Evolutionary conservation across 2,888 invertebrate species (phyloP), one percentile per base, ranked within the genome.

Genomic region (Myathropa florea): DNA sequence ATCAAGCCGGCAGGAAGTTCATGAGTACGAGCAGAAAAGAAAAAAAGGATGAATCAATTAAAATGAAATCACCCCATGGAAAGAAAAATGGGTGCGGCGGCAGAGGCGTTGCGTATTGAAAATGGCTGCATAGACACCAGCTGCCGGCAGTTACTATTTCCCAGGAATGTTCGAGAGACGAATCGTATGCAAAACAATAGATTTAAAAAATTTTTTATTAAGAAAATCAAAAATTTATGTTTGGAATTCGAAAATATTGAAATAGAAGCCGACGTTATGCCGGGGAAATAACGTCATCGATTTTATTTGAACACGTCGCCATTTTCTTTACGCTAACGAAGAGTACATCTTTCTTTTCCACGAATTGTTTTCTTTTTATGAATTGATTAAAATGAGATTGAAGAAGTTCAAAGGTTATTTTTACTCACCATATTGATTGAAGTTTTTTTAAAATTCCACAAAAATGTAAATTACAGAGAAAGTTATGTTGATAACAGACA

Each of bases 401-500:
- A 33, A 14, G 12, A 30, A 21, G 6, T 33, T 21, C 23, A 24
- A 26, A 63, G 30, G 18, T 72, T 33, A 9, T n/a, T 33, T 10
- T 61, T 18, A 73, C 80, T 80, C 46, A 85, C 85, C 85, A 85
- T 85, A 18, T 85, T 85, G 81, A 82, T 73, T 72, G 71, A 73
- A 72, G 72, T 0, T 81, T 77, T n/a, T 73, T 63, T 39, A 68
- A 72, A 67, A 55, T 85, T 77, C 76, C 81, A 85, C 81, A 85
- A 85, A 77, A 68, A 73, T 73, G 71, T 89, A 90, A 89, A 88
- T 89, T 87, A 90, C 88, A 89, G 88, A 90, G 89, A 90, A 88
- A 89, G 90, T 90, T 89, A 88, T 89, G 80, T 87, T 84, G 84
- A 68, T 88, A 81, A 82, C 88, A 81, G 70, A 88, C 89, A 94